Evolutionary conservation across 1,140 invertebrate species (phyloP).

Genomic region (Hyposmocoma kahamanoa): DNA sequence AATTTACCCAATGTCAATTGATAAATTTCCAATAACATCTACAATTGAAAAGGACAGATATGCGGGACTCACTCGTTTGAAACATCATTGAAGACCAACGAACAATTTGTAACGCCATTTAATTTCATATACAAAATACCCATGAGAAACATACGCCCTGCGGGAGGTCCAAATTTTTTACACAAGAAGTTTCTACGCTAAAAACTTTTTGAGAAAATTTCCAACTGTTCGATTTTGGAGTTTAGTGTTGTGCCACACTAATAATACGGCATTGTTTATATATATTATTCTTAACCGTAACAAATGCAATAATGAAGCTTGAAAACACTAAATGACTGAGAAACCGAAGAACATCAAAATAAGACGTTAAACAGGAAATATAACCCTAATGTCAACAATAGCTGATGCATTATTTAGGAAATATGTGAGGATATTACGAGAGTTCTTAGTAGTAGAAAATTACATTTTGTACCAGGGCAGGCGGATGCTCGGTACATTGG

Average conservation of each 20-base stretch:
- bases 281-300: background rate
- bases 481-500: slow-evolving; percentile 67
- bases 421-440: too few relatives aligned
- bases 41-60: slow-evolving; percentile 61
- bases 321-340: too few relatives aligned
- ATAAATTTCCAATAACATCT: slow-evolving; percentile 70
- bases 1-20: slow-evolving; percentile 61
- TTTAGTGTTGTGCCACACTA: background rate
- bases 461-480: slow-evolving; percentile 39
- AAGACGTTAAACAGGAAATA: too few relatives aligned
- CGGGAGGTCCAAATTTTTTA: slow-evolving; percentile 36
- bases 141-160: slow-evolving; percentile 25
- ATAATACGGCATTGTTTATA: background rate
- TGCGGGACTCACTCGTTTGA: slow-evolving; percentile 63
- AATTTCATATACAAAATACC: slow-evolving; percentile 39
- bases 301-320: background rate
- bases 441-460: slow-evolving; percentile 46
- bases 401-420: too few relatives aligned
- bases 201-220: too few relatives aligned
- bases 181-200: too few relatives aligned
- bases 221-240: too few relatives aligned
- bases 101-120: slow-evolving; percentile 40
- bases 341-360: too few relatives aligned
- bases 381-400: too few relatives aligned
- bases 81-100: too few relatives aligned